A percentile compares a stretch with the other conserved stretches of the same genome.
These are phyloP conservation scores for Hypercompe scribonia DNA, from an alignment of 2,888 invertebrate species.

Conservation along the genomic window DNA sequence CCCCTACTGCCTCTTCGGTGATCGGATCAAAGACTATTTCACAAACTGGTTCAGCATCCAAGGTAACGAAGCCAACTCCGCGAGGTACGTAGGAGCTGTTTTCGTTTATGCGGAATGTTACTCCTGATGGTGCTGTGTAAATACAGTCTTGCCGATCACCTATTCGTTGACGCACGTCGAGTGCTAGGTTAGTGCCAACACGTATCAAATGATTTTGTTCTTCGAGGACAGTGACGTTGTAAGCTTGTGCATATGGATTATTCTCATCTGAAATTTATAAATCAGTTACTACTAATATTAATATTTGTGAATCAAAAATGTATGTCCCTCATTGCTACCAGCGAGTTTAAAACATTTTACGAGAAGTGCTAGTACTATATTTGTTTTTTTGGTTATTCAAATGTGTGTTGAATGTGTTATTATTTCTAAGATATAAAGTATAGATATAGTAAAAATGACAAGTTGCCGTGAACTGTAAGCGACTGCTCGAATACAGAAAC, in stretches of 20 bases:
- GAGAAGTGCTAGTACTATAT: too few species aligned
- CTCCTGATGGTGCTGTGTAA: constrained; percentile 47
- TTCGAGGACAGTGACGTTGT: constrained; percentile 51
- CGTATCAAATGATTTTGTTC: constrained; percentile 44
- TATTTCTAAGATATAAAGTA: too few species aligned
- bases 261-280: constrained; percentile 16
- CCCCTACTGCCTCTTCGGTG: constrained; percentile 52
- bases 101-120: constrained; percentile 31
- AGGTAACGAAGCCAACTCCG: constrained; percentile 46
- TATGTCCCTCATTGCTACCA: too few species aligned
- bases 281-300: neutral
- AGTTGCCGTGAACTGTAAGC: too few species aligned
- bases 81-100: constrained; percentile 8
- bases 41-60: constrained; percentile 39
- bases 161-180: constrained; percentile 35
- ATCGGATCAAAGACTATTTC: constrained; percentile 46
- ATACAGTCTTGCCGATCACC: constrained; percentile 53
- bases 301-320: neutral
- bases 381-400: neutral
- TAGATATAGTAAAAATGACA: neutral
- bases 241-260: constrained; percentile 42
- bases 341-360: too few species aligned
- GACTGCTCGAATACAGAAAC: neutral
- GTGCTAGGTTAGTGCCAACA: constrained; percentile 40
- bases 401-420: neutral